Percentiles rank a stretch among this genome's conserved stretches.
phyloP scores from a whole-genome alignment of 2,797 vertebrate species.

The Pipistrellus pygmaeus region DNA sequence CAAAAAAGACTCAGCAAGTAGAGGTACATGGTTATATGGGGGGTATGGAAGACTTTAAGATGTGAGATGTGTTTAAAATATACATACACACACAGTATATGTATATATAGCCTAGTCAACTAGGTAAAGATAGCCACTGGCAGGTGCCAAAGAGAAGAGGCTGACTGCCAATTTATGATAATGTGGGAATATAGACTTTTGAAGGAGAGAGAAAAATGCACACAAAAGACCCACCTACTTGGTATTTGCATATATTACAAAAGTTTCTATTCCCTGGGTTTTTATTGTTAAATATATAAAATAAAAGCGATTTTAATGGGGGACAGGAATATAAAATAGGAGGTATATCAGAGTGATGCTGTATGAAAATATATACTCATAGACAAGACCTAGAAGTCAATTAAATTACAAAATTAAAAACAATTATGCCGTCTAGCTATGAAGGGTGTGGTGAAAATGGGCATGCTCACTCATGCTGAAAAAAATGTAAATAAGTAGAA shows the following conservation, averaged over 20 bases:
- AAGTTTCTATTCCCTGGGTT: slow-evolving; percentile 2
- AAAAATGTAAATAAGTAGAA: background rate
- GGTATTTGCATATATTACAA: background rate
- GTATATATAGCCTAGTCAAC: slow-evolving; percentile 11
- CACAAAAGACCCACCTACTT: background rate
- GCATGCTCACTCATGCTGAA: background rate
- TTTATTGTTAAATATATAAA: slow-evolving; percentile 43
- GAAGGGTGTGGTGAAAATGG: background rate
- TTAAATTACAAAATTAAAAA: background rate
- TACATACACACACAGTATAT: background rate
- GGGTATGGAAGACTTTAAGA: slow-evolving; percentile 10
- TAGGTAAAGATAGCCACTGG: slow-evolving; percentile 43
- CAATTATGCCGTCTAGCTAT: background rate
- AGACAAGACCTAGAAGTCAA: slow-evolving; percentile 17
- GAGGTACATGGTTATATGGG: background rate
- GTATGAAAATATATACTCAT: slow-evolving; percentile 20
- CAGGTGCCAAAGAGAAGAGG: background rate
- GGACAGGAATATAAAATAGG: slow-evolving; percentile 25
- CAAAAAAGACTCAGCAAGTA: slow-evolving; percentile 8
- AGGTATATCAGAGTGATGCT: background rate
- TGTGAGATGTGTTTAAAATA: slow-evolving; percentile 18
- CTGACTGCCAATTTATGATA: background rate
- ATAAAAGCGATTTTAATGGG: slow-evolving; percentile 31
- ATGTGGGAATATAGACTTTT: background rate
- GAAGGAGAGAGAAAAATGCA: background rate